Percentiles rank a stretch among this genome's conserved stretches.
These are phyloP conservation scores for Eilema sororculum DNA, from an alignment of 2,888 invertebrate species.

Conservation along the genomic window DNA sequence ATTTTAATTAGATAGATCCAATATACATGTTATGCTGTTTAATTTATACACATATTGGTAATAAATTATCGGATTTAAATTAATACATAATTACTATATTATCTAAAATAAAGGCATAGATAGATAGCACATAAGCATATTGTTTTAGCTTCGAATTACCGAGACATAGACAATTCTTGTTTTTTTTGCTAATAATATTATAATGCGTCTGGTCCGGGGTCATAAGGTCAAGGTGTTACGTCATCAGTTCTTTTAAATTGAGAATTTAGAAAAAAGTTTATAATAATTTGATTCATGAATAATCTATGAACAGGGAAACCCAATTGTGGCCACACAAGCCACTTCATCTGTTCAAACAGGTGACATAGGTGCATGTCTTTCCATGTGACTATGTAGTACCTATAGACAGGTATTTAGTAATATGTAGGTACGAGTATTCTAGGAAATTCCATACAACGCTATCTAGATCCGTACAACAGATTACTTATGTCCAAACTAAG, in stretches of 20 bases:
- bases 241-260: conserved; percentile 61
- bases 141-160: conserved; percentile 32
- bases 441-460: background rate
- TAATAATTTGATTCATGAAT: conserved; percentile 46
- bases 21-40: background rate
- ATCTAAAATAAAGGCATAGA: conserved; percentile 27
- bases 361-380: conserved; percentile 29
- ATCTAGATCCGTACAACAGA: background rate
- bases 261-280: conserved; percentile 45
- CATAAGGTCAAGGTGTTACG: conserved; percentile 66
- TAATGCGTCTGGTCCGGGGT: conserved; percentile 62
- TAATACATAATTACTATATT: conserved; percentile 24
- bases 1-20: background rate
- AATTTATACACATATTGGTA: conserved; percentile 12
- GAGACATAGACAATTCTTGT: conserved; percentile 38
- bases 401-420: no score
- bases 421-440: background rate
- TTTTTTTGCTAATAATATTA: conserved; percentile 44
- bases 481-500: background rate
- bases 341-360: conserved; percentile 32
- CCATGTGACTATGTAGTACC: background rate
- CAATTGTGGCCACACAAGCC: conserved; percentile 29
- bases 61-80: conserved; percentile 34
- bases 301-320: conserved; percentile 53
- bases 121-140: conserved; percentile 29